Base-by-base conservation (phyloP, 2,113 vertebrate species). In the Psittacula cyanocephala region DNA sequence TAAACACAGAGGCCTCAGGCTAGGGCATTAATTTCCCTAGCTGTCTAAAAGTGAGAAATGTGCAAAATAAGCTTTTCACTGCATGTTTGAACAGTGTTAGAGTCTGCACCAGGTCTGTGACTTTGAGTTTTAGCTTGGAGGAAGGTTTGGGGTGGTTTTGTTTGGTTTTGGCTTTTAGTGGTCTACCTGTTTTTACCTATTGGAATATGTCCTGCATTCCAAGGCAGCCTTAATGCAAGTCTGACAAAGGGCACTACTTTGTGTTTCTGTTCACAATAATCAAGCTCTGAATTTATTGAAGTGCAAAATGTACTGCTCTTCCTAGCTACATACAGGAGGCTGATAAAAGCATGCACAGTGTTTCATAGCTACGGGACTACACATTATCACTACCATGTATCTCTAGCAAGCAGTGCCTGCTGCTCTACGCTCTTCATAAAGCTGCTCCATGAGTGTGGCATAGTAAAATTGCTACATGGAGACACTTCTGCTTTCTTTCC, bases 1-100 rank as follows among this genome's bases (percentile, higher is more conserved):
- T 94, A 90, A 95, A 81, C 69, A 71, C 50, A 81, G 28, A 91
- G 52, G 78, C 88, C 95, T 95, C 25, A 1, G 91, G 91, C 88
- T 88, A 95, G 43, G 74, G 50, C 76, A 95, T 75, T 91, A 31
- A 95, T 95, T 93, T 90, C 60, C 60, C 79, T 39, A 47, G 60
- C 47, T 87, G 60, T 55, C 60, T 50, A 15, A 18, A 82, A 95
- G 43, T 8, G 11, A 92, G 52, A 46, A 9, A 49, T 60, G 46
- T 20, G 53, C 46, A 64, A 86, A 94, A 44, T 35, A 89, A 90
- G 64, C 18, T 83, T 86, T 74, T 35, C 37, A 60, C 44, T 89
- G 63, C 47, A 35, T 87, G 70, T 64, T 53, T 81, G 20, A 88
- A 33, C 53, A 80, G 27, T 11, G 14, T 37, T 60, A n/a, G 52